A percentile compares a stretch with the other conserved stretches of the same genome.
Conservation (phyloP, 1,140 invertebrate species). For the Thaumatotibia leucotreta region DNA sequence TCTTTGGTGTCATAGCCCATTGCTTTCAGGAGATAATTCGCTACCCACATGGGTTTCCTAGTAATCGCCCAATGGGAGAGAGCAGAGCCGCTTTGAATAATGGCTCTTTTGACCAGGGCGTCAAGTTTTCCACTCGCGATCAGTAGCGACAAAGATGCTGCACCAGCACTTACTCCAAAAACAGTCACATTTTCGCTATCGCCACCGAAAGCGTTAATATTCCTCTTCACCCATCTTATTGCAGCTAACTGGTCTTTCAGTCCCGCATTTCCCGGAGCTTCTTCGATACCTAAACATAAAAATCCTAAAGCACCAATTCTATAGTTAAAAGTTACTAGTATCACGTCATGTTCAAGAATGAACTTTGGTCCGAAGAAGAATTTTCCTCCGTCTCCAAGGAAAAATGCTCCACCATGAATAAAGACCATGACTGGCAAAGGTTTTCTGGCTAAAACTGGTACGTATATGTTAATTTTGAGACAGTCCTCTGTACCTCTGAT, state of each 20-base stretch:
- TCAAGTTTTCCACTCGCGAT: neutral
- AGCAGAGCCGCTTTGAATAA: neutral
- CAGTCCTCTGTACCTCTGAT: slow-evolving; percentile 11
- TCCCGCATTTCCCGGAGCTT: slow-evolving; percentile 16
- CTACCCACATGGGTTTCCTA: neutral
- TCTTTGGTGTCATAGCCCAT: neutral
- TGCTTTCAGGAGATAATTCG: neutral
- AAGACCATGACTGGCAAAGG: slow-evolving; percentile 12
- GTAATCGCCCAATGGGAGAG: neutral
- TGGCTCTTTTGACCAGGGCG: neutral
- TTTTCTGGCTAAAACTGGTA: neutral
- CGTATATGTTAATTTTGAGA: slow-evolving; percentile 3
- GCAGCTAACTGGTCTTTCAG: slow-evolving; percentile 19
- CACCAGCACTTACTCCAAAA: slow-evolving; percentile 13
- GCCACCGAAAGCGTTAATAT: slow-evolving; percentile 16
- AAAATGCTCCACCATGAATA: slow-evolving; percentile 15
- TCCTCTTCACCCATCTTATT: slow-evolving; percentile 15
- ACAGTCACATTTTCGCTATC: slow-evolving; percentile 15
- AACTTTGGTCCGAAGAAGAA: slow-evolving; percentile 60
- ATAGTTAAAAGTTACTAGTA: slow-evolving; percentile 16
- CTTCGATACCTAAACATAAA: slow-evolving; percentile 14
- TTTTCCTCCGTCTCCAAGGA: neutral
- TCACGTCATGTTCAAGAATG: slow-evolving; percentile 66
- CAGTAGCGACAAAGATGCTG: neutral
- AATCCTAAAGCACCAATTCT: slow-evolving; percentile 13